phyloP scores from a whole-genome alignment of 1,140 invertebrate genomes.

The Popillia japonica region DNA sequence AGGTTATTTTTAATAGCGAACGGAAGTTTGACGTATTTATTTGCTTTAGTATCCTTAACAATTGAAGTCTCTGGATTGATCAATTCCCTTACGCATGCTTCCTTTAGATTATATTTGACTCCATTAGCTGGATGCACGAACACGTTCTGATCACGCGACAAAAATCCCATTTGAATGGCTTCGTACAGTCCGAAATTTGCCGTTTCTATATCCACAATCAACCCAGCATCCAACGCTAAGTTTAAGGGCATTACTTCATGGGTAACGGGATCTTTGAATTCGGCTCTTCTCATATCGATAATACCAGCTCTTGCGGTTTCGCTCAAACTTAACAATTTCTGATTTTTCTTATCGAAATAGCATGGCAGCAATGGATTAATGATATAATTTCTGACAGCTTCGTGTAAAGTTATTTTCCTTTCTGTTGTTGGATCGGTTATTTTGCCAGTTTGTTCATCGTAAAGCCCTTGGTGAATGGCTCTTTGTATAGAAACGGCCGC shows the following conservation, averaged over 20 bases:
- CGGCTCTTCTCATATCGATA: slow-evolving; percentile 82
- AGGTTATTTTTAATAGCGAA: slow-evolving; percentile 78
- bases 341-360: slow-evolving; percentile 78
- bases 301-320: slow-evolving; percentile 83
- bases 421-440: slow-evolving; percentile 80
- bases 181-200: slow-evolving; percentile 84
- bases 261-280: slow-evolving; percentile 77
- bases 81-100: slow-evolving; percentile 81
- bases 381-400: slow-evolving; percentile 81
- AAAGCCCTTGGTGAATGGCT: slow-evolving; percentile 86
- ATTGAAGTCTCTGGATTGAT: slow-evolving; percentile 82
- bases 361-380: slow-evolving; percentile 82
- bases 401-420: slow-evolving; percentile 81
- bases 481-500: slow-evolving; percentile 85
- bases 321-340: slow-evolving; percentile 74
- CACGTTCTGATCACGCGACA: slow-evolving; percentile 73
- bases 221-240: slow-evolving; percentile 76
- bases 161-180: slow-evolving; percentile 82
- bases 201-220: slow-evolving; percentile 86
- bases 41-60: slow-evolving; percentile 75
- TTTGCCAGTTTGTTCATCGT: slow-evolving; percentile 82
- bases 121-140: slow-evolving; percentile 86
- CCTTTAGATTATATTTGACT: slow-evolving; percentile 78
- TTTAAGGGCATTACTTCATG: slow-evolving; percentile 72
- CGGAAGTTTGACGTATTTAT: slow-evolving; percentile 76